A percentile compares a stretch with the other conserved stretches of the same genome.
These are phyloP conservation scores for Lycocorax pyrrhopterus DNA, from an alignment of 2,113 vertebrate genomes.

Conservation along the genomic window DNA sequence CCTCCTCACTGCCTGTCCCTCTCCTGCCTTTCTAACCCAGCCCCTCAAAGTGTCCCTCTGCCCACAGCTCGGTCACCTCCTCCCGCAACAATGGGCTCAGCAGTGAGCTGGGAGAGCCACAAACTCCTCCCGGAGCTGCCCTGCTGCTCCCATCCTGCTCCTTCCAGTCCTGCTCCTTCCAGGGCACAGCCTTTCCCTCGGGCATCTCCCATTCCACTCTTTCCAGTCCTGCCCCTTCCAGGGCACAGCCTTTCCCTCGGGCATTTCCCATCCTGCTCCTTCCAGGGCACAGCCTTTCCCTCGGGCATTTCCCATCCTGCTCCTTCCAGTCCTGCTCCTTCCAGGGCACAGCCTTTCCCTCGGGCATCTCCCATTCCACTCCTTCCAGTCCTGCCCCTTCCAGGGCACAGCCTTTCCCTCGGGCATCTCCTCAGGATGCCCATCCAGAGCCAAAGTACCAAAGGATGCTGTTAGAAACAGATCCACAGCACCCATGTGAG, in stretches of 20 bases:
- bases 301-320: background rate
- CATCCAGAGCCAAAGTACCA: background rate
- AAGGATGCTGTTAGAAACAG: background rate
- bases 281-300: background rate
- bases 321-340: background rate
- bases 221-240: background rate
- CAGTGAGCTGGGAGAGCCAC: background rate
- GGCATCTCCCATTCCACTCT: background rate
- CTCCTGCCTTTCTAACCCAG: background rate
- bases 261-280: background rate
- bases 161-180: background rate
- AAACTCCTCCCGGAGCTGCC: rapidly evolving
- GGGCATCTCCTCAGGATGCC: background rate
- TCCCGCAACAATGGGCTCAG: rapidly evolving
- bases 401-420: background rate
- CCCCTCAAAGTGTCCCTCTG: background rate
- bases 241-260: background rate
- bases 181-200: background rate
- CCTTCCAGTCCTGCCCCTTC: background rate
- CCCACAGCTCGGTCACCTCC: background rate
- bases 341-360: background rate
- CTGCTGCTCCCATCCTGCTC: background rate
- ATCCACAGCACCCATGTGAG: background rate
- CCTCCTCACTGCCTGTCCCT: background rate
- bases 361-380: background rate